Conservation (phyloP, 1,140 invertebrate species). For the Cheumatopsyche charites region DNA sequence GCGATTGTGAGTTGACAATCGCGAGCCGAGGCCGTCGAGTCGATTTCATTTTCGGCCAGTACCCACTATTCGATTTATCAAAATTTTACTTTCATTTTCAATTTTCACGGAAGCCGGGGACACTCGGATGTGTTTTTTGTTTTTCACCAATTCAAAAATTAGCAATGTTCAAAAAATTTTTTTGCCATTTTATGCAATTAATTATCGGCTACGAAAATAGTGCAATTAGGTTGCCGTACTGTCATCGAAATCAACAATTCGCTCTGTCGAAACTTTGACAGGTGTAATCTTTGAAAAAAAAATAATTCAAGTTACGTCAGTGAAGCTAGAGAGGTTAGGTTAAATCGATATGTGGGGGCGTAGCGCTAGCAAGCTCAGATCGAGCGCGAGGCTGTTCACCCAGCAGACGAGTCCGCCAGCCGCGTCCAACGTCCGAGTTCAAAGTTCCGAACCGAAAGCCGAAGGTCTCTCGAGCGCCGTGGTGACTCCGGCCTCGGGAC, state of each 20-base stretch:
- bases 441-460: not conserved
- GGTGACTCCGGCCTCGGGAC: conserved; percentile 62
- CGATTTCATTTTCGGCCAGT: not conserved
- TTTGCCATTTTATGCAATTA: too few relatives aligned
- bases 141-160: too few relatives aligned
- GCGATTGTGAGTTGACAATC: conserved; percentile 21
- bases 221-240: too few relatives aligned
- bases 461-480: conserved; percentile 69
- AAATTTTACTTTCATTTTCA: too few relatives aligned
- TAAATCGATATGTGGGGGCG: not conserved
- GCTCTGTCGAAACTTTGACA: too few relatives aligned
- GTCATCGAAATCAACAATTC: too few relatives aligned
- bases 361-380: not conserved
- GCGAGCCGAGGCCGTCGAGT: not conserved
- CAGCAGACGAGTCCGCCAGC: conserved; percentile 30
- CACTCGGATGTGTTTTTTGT: too few relatives aligned
- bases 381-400: conserved; percentile 24
- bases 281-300: too few relatives aligned
- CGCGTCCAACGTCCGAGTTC: not conserved
- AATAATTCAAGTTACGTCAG: not conserved
- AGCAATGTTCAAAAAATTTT: too few relatives aligned
- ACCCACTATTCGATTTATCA: too few relatives aligned
- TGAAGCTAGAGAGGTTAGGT: conserved; percentile 1
- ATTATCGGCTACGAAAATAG: too few relatives aligned
- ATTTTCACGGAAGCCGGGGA: too few relatives aligned